A percentile compares a stretch with the other conserved stretches of the same genome.
Evolutionary conservation across 2,888 invertebrate genomes (phyloP).

Genomic region (Strigamia crassipes): DNA sequence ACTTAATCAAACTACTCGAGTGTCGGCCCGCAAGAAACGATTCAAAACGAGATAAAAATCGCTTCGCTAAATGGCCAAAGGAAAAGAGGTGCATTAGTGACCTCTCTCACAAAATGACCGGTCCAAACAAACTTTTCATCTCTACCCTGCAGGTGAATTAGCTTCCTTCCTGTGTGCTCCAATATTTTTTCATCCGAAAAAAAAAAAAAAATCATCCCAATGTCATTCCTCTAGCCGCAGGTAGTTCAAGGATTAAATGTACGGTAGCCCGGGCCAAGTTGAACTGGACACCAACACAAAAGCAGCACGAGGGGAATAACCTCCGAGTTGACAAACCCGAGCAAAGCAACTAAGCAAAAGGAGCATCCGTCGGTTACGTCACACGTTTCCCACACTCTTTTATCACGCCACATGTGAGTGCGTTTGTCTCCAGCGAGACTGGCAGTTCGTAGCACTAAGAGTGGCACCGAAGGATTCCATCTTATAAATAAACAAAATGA

Average conservation of each 20-base stretch:
- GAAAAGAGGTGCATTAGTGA: constrained; percentile 35
- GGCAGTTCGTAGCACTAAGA: neutral
- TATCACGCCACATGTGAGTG: constrained; percentile 40
- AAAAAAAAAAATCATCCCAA: constrained; percentile 20
- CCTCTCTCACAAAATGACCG: constrained; percentile 38
- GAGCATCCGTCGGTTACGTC: constrained; percentile 11
- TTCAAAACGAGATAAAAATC: neutral
- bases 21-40: neutral
- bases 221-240: constrained; percentile 38
- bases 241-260: constrained; percentile 35
- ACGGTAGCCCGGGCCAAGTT: constrained; percentile 38
- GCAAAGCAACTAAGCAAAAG: neutral
- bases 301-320: constrained; percentile 37
- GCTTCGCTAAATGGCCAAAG: neutral
- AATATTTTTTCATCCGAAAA: neutral
- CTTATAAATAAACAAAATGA: constrained; percentile 35
- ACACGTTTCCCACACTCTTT: constrained; percentile 37
- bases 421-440: constrained; percentile 27
- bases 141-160: constrained; percentile 33
- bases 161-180: constrained; percentile 26
- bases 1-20: constrained; percentile 35
- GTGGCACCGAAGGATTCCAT: constrained; percentile 18
- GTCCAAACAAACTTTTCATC: constrained; percentile 41
- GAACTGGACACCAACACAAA: constrained; percentile 38
- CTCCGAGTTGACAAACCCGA: neutral